These are phyloP conservation scores for Caerostris darwini DNA, from an alignment of 1,140 invertebrate genomes.

Conservation along the genomic window DNA sequence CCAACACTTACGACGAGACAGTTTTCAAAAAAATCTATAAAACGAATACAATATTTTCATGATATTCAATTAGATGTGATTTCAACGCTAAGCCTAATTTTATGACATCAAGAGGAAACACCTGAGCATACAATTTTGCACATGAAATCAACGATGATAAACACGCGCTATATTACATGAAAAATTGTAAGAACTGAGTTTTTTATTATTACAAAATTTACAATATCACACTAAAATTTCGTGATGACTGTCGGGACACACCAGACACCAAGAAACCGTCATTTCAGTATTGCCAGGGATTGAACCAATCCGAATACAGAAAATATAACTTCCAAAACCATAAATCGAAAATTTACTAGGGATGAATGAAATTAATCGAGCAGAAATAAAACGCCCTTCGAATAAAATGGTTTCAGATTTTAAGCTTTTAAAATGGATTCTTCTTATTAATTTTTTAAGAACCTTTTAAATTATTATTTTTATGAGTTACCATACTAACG, in stretches of 20 bases:
- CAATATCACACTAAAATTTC: slow-evolving; percentile 63
- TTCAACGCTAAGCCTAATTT: slow-evolving; percentile 72
- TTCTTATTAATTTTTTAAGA: background rate
- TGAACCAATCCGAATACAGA: slow-evolving; percentile 67
- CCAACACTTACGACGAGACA: background rate
- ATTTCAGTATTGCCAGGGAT: slow-evolving; percentile 73
- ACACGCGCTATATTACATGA: background rate
- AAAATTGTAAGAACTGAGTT: slow-evolving; percentile 40
- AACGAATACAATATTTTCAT: slow-evolving; percentile 74
- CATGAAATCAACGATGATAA: background rate
- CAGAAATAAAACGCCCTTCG: background rate
- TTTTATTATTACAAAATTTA: slow-evolving; percentile 40
- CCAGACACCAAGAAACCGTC: slow-evolving; percentile 71
- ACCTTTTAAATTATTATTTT: background rate
- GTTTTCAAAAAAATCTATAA: slow-evolving; percentile 1
- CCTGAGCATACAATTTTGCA: slow-evolving; percentile 35
- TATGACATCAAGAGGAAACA: slow-evolving; percentile 61
- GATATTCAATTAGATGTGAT: slow-evolving; percentile 67
- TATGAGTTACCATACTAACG: background rate
- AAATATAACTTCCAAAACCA: slow-evolving; percentile 52
- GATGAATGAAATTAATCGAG: slow-evolving; percentile 24
- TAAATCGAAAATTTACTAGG: slow-evolving; percentile 43
- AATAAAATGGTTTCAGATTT: background rate
- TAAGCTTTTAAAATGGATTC: background rate
- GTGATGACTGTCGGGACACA: slow-evolving; percentile 64